Evolutionary conservation across 2,888 invertebrate species (phyloP).

Genomic region (Lissocephala sabroskyi): DNA sequence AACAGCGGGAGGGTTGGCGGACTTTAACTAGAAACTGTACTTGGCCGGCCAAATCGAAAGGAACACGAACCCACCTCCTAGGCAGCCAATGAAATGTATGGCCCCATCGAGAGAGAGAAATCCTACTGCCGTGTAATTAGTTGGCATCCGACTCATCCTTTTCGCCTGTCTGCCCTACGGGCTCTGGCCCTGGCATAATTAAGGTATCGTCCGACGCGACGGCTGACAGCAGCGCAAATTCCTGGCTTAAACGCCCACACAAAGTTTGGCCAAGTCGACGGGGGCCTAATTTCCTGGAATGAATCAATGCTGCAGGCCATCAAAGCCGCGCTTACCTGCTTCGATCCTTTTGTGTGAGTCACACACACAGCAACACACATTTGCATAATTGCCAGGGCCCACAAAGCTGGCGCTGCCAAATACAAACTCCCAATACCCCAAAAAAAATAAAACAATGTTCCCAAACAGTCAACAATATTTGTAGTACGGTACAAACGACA

Average conservation of each 20-base stretch:
- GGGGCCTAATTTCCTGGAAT: slow-evolving; percentile 49
- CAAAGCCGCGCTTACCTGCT: too few relatives aligned
- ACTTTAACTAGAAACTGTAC: slow-evolving; percentile 53
- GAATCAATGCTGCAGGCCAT: slow-evolving; percentile 44
- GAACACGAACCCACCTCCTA: too few relatives aligned
- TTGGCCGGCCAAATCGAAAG: slow-evolving; percentile 9
- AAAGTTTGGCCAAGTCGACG: slow-evolving; percentile 12
- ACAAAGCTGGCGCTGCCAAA: slow-evolving; percentile 28
- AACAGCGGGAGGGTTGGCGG: slow-evolving; percentile 36
- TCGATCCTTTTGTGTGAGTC: too few relatives aligned
- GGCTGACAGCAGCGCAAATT: slow-evolving; percentile 21
- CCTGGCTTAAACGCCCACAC: slow-evolving; percentile 60
- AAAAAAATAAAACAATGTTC: too few relatives aligned
- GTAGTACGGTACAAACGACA: too few relatives aligned
- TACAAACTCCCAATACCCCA: too few relatives aligned
- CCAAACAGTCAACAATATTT: too few relatives aligned
- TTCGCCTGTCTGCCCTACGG: too few relatives aligned
- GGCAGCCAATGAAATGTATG: too few relatives aligned
- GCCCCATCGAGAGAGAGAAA: too few relatives aligned
- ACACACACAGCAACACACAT: slow-evolving; percentile 16
- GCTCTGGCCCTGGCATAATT: slow-evolving; percentile 51
- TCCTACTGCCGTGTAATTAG: too few relatives aligned
- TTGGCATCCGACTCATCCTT: slow-evolving; percentile 16
- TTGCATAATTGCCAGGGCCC: slow-evolving; percentile 29
- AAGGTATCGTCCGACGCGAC: too few relatives aligned